Evolutionary conservation across 2,888 invertebrate genomes (phyloP).

Genomic region (Nebria salina): DNA sequence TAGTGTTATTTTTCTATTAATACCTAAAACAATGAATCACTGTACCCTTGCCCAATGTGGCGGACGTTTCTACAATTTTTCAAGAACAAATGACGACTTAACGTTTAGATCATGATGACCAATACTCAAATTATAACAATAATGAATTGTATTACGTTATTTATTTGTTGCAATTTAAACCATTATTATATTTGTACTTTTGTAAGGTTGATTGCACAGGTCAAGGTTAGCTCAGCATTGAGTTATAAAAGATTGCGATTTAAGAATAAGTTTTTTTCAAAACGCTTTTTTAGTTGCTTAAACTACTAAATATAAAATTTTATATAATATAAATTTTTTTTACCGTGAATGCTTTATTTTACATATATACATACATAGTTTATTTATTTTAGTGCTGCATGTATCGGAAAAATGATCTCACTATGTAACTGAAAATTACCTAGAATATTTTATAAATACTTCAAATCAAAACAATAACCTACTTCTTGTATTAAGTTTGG

Average conservation of each 20-base stretch:
- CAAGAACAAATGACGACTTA: background rate
- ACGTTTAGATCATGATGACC: too few relatives aligned
- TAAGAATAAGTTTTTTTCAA: too few relatives aligned
- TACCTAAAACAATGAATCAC: background rate
- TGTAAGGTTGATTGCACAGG: too few relatives aligned
- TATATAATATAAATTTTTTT: too few relatives aligned
- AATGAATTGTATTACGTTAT: too few relatives aligned
- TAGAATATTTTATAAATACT: background rate
- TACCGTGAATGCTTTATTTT: background rate
- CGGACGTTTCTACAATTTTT: background rate
- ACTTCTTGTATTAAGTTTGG: background rate
- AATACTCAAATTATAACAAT: too few relatives aligned
- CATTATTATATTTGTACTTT: too few relatives aligned
- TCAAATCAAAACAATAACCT: background rate
- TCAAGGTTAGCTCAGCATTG: too few relatives aligned
- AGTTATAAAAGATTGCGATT: too few relatives aligned
- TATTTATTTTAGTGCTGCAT: background rate
- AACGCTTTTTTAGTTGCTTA: too few relatives aligned
- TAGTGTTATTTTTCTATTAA: background rate
- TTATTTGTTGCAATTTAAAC: too few relatives aligned
- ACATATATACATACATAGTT: background rate
- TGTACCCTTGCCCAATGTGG: background rate
- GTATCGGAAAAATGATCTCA: background rate
- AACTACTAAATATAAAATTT: too few relatives aligned
- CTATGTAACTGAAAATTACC: background rate